phyloP scores from a whole-genome alignment of 2,113 vertebrate species.

The Rattus norvegicus region DNA sequence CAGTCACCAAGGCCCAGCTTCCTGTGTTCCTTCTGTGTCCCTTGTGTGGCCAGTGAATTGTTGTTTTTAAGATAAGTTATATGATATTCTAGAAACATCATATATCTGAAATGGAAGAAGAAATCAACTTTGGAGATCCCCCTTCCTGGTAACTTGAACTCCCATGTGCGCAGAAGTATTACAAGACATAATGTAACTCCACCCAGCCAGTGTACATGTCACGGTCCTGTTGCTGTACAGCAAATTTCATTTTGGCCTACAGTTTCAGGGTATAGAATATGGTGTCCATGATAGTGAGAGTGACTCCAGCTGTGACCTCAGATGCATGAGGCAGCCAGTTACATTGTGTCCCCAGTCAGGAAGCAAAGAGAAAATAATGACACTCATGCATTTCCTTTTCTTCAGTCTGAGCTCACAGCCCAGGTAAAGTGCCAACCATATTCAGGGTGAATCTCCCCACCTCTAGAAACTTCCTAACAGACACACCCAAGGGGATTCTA shows the following conservation, averaged over 20 bases:
- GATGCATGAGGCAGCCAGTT: not conserved
- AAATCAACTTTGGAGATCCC: not conserved
- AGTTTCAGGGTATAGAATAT: too few species aligned
- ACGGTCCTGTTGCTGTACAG: too few species aligned
- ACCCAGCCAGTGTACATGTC: not conserved
- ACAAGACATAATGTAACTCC: not conserved
- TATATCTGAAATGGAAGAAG: not conserved
- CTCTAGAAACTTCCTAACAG: not conserved
- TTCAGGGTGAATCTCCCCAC: not conserved
- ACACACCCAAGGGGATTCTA: not conserved
- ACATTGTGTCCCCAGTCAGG: not conserved
- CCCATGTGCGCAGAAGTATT: not conserved
- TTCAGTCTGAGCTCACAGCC: not conserved
- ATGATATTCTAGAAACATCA: not conserved
- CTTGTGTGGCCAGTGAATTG: not conserved
- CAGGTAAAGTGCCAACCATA: not conserved
- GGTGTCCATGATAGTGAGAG: too few species aligned
- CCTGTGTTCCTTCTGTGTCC: not conserved
- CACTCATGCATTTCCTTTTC: not conserved
- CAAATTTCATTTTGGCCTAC: too few species aligned
- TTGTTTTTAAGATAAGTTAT: not conserved
- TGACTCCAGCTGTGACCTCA: too few species aligned
- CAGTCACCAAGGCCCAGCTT: too few species aligned
- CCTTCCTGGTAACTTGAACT: not conserved
- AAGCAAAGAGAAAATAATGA: not conserved